Evolutionary conservation across 2,113 vertebrate species (phyloP), one percentile per base, ranked within the genome.

Genomic region (Zosterops hypoxanthus): DNA sequence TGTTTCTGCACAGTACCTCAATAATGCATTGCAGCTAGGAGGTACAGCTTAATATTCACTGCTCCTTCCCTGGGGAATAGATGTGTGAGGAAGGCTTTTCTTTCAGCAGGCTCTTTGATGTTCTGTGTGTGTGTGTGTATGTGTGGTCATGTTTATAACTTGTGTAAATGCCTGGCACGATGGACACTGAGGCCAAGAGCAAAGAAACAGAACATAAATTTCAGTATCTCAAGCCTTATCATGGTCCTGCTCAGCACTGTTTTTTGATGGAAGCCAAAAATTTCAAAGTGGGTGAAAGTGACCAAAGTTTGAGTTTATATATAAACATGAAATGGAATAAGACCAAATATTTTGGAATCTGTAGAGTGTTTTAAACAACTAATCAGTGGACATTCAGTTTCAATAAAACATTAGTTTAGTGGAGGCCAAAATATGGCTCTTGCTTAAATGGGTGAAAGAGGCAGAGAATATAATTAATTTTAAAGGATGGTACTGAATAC

Each of bases 331-430:
- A 86, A 71, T 36, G 42, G 59, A 73, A 0, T 34, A 20, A 97
- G 89, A 85, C 61, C 89, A 93, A 95, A 95, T 92, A 91, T 95
- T 92, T 95, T 70, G 70, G 69, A 26, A 23, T 22, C 60, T 70
- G 31, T 13, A 8, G 26, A 47, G 41, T 1, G 0, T 81, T 93
- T 78, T 73, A 68, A 90, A 59, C 24, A 57, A 29, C 63, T 65
- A 42, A 65, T 60, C 63, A 56, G 26, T 8, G 59, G 76, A 17
- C n/a, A 31, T 53, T 3, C 6, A 50, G 47, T 66, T 90, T 75
- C 83, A 63, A 36, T 50, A 78, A 50, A 81, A 66, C 47, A 47
- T 86, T 79, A 15, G 14, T 65, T 78, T 82, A 46, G 14, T 36
- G 3, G 23, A 59, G 50, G 18, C 57, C 70, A 42, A 80, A 91